Evolutionary conservation across 2,888 invertebrate species (phyloP).

Genomic region (Tachina lurida): DNA sequence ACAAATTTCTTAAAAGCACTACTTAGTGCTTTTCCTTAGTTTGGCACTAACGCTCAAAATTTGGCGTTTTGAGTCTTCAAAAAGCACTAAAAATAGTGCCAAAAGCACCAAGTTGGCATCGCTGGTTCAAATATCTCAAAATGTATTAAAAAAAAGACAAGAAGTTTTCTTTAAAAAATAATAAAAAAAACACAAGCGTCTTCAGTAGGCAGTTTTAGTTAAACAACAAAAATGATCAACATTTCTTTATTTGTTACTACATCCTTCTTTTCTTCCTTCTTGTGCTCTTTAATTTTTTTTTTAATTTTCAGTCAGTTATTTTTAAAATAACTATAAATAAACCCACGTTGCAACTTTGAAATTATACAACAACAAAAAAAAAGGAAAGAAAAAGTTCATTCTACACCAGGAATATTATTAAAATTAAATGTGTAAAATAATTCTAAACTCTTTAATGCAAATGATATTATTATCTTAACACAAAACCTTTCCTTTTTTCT

Average conservation of each 20-base stretch:
- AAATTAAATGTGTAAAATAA: constrained; percentile 53
- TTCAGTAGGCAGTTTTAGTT: constrained; percentile 22
- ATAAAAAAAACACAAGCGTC: neutral
- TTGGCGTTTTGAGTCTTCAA: no score
- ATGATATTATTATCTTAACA: constrained; percentile 15
- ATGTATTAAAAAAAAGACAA: constrained; percentile 27
- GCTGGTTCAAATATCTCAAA: constrained; percentile 25
- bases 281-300: neutral
- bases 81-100: no score
- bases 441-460: constrained; percentile 32
- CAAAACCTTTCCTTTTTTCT: constrained; percentile 27
- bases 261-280: constrained; percentile 46
- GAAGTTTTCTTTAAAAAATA: constrained; percentile 21
- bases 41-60: no score
- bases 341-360: constrained; percentile 47
- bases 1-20: no score
- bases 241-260: constrained; percentile 18
- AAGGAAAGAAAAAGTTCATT: constrained; percentile 27
- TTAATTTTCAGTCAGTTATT: neutral
- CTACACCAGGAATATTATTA: constrained; percentile 25
- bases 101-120: no score
- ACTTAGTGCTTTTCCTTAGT: no score
- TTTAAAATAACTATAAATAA: constrained; percentile 31
- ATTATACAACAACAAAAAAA: neutral
- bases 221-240: constrained; percentile 26